Conservation (phyloP, 2,113 vertebrate genomes). For the Pelvicachromis taeniatus region DNA sequence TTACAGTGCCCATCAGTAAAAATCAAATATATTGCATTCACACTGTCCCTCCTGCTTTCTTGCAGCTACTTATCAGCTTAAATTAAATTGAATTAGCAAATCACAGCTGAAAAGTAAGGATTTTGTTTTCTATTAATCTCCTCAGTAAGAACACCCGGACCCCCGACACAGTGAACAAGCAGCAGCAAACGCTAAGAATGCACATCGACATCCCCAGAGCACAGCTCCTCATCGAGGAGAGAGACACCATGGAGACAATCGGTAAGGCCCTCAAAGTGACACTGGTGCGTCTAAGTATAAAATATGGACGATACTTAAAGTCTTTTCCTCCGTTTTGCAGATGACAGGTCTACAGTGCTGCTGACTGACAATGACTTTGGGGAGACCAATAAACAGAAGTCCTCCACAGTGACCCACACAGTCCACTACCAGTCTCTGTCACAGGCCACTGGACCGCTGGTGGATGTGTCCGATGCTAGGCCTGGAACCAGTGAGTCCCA, state of each 20-base stretch:
- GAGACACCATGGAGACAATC: constrained; percentile 98
- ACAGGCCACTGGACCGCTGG: constrained; percentile 93
- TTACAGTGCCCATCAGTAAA: constrained; percentile 22
- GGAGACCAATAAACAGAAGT: constrained; percentile 94
- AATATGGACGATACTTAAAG: neutral
- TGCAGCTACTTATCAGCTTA: constrained; percentile 46
- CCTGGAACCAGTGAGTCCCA: constrained; percentile 95
- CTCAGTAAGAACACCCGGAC: constrained; percentile 95
- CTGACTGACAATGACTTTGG: constrained; percentile 96
- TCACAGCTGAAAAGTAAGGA: neutral
- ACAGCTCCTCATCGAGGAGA: constrained; percentile 97
- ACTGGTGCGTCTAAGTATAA: neutral
- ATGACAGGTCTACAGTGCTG: constrained; percentile 94
- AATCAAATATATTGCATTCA: constrained; percentile 25
- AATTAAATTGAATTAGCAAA: constrained; percentile 36
- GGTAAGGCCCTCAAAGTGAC: constrained; percentile 71
- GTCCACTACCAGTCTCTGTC: constrained; percentile 98
- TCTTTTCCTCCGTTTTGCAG: constrained; percentile 53
- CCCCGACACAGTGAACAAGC: constrained; percentile 93
- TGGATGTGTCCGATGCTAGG: constrained; percentile 96
- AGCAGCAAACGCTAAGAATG: constrained; percentile 95
- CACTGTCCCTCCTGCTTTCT: constrained; percentile 6
- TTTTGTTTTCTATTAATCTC: constrained; percentile 26
- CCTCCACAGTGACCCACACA: constrained; percentile 95
- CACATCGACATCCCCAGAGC: constrained; percentile 98